These are phyloP conservation scores for Falco naumanni DNA, from an alignment of 2,797 vertebrate species.

Conservation along the genomic window DNA sequence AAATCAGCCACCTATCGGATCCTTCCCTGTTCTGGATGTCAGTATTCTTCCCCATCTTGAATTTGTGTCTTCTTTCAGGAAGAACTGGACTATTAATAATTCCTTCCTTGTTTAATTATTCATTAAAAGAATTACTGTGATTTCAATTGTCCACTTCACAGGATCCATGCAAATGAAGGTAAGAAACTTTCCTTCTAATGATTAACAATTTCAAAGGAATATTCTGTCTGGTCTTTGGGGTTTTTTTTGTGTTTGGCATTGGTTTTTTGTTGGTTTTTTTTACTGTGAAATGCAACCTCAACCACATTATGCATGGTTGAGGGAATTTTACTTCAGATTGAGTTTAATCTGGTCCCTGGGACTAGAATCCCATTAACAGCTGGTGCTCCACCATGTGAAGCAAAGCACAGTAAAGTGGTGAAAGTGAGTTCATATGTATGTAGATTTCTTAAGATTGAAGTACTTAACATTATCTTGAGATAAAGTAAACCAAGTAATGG, in stretches of 20 bases:
- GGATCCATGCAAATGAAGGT: neutral
- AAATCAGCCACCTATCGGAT: neutral
- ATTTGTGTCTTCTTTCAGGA: neutral
- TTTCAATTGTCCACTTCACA: neutral
- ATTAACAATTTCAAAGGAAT: neutral
- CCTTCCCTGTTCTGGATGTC: neutral
- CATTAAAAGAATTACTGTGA: neutral
- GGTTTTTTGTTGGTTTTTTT: neutral
- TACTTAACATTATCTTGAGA: neutral
- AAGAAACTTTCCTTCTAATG: neutral
- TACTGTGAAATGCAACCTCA: neutral
- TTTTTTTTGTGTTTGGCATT: neutral
- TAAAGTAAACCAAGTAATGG: neutral
- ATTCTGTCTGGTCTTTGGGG: neutral
- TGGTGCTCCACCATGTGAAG: neutral
- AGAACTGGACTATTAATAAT: neutral
- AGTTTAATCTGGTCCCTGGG: neutral
- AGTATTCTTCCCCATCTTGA: neutral
- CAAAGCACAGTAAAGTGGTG: neutral
- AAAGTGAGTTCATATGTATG: neutral
- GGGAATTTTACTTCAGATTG: neutral
- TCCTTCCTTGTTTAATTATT: neutral
- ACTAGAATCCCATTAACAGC: neutral
- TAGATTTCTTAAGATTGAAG: neutral
- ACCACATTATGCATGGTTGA: neutral